These are phyloP conservation scores for Lophius americanus DNA, from an alignment of 2,797 vertebrate genomes.

Conservation along the genomic window DNA sequence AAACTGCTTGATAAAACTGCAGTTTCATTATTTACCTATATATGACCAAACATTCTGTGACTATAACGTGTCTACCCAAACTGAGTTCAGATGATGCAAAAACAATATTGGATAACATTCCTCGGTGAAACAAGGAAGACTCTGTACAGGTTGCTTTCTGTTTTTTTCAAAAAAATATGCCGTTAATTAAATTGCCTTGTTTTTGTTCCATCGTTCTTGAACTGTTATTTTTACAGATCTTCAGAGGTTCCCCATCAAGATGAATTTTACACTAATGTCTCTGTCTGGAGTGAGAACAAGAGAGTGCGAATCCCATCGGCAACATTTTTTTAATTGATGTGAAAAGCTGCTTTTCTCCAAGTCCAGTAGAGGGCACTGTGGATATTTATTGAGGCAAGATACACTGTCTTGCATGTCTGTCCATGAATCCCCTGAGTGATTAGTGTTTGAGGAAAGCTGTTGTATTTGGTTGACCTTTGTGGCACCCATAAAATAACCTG, in stretches of 20 bases:
- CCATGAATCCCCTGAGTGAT: constrained; percentile 52
- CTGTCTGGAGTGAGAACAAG: not conserved
- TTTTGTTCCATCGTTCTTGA: not conserved
- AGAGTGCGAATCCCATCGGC: constrained; percentile 30
- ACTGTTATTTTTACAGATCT: constrained; percentile 12
- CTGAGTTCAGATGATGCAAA: not conserved
- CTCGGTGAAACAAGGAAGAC: not conserved
- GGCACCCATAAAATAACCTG: constrained; percentile 70
- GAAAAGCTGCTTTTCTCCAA: constrained; percentile 32
- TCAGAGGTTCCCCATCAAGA: not conserved
- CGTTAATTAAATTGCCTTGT: not conserved
- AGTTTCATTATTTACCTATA: not conserved
- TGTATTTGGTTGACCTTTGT: constrained; percentile 74
- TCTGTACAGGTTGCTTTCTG: no score
- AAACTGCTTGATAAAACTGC: not conserved
- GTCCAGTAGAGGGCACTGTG: constrained; percentile 83
- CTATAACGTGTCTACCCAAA: not conserved
- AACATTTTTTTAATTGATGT: constrained; percentile 36
- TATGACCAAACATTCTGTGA: not conserved
- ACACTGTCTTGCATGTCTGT: constrained; percentile 19
- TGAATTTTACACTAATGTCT: not conserved
- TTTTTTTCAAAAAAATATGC: no score
- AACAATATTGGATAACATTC: not conserved
- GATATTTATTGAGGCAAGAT: constrained; percentile 57
- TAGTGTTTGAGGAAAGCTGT: constrained; percentile 74